Conservation (phyloP, 2,888 invertebrate species). For the Cynaeus angustus region DNA sequence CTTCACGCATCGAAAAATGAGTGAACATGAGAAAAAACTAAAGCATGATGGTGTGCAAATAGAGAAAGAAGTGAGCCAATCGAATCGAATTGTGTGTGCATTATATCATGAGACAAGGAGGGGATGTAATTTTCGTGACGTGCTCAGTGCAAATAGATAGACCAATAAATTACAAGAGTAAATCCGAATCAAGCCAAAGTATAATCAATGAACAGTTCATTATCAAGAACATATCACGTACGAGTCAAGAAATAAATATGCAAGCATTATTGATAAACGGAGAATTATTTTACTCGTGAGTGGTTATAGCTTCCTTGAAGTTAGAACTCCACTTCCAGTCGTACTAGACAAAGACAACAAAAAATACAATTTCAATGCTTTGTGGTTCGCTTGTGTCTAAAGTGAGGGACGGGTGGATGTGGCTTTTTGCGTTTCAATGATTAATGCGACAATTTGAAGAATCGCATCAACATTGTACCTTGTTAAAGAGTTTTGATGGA, state of each 20-base stretch:
- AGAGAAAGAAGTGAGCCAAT: constrained; percentile 37
- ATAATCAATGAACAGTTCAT: constrained; percentile 70
- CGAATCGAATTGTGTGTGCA: constrained; percentile 30
- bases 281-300: constrained; percentile 85
- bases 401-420: constrained; percentile 31
- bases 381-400: constrained; percentile 48
- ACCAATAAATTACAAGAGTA: constrained; percentile 69
- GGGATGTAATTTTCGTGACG: constrained; percentile 46
- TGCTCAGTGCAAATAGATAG: constrained; percentile 60
- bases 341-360: constrained; percentile 78
- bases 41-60: constrained; percentile 22
- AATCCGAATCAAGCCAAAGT: constrained; percentile 67
- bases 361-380: constrained; percentile 66
- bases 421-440: constrained; percentile 10
- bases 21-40: constrained; percentile 5
- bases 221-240: constrained; percentile 72
- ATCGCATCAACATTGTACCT: constrained; percentile 16
- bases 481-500: neutral
- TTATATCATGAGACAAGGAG: constrained; percentile 9
- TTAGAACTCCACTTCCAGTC: constrained; percentile 97
- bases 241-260: constrained; percentile 69
- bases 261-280: constrained; percentile 71
- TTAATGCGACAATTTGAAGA: constrained; percentile 14
- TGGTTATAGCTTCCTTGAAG: constrained; percentile 97
- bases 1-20: constrained; percentile 15